These are phyloP conservation scores for Hippoglossus hippoglossus DNA, from an alignment of 2,797 vertebrate genomes.

Conservation along the genomic window DNA sequence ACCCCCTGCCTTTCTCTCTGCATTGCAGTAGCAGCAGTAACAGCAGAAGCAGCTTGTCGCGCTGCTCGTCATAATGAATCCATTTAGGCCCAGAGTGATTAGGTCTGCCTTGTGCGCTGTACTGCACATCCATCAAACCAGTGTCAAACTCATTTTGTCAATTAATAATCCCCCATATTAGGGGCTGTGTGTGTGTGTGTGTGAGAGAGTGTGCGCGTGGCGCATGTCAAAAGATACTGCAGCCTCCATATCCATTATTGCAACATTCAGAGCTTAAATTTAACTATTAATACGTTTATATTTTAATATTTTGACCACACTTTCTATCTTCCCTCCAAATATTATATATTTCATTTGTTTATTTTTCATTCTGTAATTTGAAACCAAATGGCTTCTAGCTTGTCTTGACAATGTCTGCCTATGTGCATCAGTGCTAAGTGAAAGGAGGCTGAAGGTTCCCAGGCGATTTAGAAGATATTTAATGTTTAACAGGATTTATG, in stretches of 20 bases:
- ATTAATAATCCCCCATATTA: slow-evolving; percentile 60
- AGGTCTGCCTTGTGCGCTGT: slow-evolving; percentile 62
- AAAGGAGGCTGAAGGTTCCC: slow-evolving; percentile 35
- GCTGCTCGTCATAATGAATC: slow-evolving; percentile 60
- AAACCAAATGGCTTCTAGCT: slow-evolving; percentile 3
- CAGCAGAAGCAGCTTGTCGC: slow-evolving; percentile 28
- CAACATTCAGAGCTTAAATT: background rate
- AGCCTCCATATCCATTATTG: background rate
- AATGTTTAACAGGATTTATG: slow-evolving; percentile 56
- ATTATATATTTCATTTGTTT: background rate
- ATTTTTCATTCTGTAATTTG: background rate
- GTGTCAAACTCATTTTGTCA: slow-evolving; percentile 67
- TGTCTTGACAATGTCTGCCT: slow-evolving; percentile 15
- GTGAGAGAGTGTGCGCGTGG: background rate
- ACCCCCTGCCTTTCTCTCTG: slow-evolving; percentile 34
- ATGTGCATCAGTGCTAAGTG: slow-evolving; percentile 9
- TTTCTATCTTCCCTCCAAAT: background rate
- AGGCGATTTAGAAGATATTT: slow-evolving; percentile 45
- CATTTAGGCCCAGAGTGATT: slow-evolving; percentile 67
- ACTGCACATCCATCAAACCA: slow-evolving; percentile 62
- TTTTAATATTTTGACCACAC: background rate
- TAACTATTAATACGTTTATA: background rate
- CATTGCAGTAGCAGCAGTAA: slow-evolving; percentile 49
- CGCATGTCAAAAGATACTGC: background rate
- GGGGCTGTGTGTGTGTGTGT: background rate